Evolutionary conservation across 2,888 invertebrate species (phyloP), one percentile per base, ranked within the genome.

Genomic region (Netelia virgata): DNA sequence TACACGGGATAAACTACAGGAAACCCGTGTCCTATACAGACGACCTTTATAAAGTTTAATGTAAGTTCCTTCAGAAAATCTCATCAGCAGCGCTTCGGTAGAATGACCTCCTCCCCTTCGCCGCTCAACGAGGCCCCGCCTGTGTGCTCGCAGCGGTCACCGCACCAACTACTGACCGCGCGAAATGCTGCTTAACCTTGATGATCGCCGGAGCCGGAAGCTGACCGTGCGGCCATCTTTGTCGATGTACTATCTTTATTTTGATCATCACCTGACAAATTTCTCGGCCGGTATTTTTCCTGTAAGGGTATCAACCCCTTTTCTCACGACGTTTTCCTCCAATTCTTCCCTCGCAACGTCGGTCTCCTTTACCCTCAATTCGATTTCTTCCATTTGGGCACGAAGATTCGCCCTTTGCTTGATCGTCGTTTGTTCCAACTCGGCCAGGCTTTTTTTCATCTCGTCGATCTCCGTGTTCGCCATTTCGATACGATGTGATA

Each of bases 251-350:
- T 23, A 14, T 55, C 9, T 61, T 16, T 23, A 68, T 75, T 28
- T 11, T 74, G 57, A 68, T 20, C 23, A 28, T 50, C 87, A 94
- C 94, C 92, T 92, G 47, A 93, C 85, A 82, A 94, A 94, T 86
- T 95, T 95, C 90, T 96, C 96, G 0, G 95, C 95, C 0, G 96
- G 95, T 76, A 96, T 95, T 85, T 95, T 94, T 83, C 95, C 95
- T 0, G 95, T 96, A 64, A 96, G 93, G 23, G 94, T 94, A 88
- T 96, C 96, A 90, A 95, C 94, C 0, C 95, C 95, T 1, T 94
- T 94, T 0, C 93, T 88, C 0, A 95, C 94, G 0, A 96, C 95
- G 14, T 94, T 94, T 74, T 94, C 93, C 57, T 95, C 94, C 81
- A 96, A 96, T 63, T 93, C 90, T 1, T 92, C 93, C 14, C 88